Conservation (phyloP, 2,113 vertebrate species). For the Epinephelus lanceolatus region DNA sequence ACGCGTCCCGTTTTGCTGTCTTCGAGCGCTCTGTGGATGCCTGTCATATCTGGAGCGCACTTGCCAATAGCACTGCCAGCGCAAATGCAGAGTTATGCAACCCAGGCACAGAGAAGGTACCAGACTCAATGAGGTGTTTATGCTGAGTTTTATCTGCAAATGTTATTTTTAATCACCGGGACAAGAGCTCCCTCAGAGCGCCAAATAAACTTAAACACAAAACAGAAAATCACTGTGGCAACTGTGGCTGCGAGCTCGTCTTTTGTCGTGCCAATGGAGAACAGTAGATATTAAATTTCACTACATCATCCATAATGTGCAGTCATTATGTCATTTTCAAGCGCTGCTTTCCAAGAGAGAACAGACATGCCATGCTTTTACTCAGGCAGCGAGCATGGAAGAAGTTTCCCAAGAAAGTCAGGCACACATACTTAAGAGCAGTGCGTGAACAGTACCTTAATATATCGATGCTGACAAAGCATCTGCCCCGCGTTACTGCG, state of each 20-base stretch:
- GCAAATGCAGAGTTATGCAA: conserved; percentile 35
- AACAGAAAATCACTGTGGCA: conserved; percentile 66
- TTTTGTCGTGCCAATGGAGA: conserved; percentile 59
- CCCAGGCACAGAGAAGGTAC: conserved; percentile 31
- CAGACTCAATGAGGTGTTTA: conserved; percentile 63
- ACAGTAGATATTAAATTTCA: conserved; percentile 72
- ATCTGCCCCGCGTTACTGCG: conserved; percentile 76
- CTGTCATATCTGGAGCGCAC: conserved; percentile 59
- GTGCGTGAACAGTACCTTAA: conserved; percentile 55
- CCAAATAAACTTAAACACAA: conserved; percentile 60
- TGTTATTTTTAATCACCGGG: conserved; percentile 52
- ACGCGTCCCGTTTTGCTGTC: conserved; percentile 47
- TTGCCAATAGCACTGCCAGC: conserved; percentile 13
- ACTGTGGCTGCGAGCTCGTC: conserved; percentile 37
- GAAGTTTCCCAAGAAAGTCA: conserved; percentile 68
- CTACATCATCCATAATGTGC: conserved; percentile 73
- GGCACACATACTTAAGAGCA: conserved; percentile 52
- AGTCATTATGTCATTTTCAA: conserved; percentile 77
- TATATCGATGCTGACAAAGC: conserved; percentile 79
- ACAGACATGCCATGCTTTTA: conserved; percentile 65
- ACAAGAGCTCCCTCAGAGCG: conserved; percentile 29
- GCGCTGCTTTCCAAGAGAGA: conserved; percentile 61
- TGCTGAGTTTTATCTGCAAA: conserved; percentile 48
- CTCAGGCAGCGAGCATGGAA: conserved; percentile 54
- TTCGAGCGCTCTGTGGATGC: conserved; percentile 48